Conservation (phyloP, 2,797 vertebrate species). For the Myiothlypis coronata region DNA sequence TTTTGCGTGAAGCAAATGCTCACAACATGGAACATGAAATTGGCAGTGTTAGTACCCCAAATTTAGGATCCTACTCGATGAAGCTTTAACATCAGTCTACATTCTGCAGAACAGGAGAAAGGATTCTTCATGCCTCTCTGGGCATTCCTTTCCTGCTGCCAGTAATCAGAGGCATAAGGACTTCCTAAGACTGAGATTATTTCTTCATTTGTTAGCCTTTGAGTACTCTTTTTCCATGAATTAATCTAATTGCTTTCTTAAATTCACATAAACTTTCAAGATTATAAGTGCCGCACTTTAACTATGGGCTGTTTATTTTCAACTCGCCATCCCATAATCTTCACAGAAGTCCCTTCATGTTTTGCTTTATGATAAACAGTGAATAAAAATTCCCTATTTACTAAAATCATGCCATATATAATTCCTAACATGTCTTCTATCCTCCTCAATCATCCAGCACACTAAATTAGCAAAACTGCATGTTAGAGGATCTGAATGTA, state of each 20-base stretch:
- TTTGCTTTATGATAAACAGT: not conserved
- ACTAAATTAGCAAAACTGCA: not conserved
- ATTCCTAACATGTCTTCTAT: not conserved
- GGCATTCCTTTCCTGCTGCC: not conserved
- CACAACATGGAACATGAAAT: not conserved
- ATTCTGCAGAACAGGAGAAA: not conserved
- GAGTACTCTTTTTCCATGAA: slow-evolving; percentile 11
- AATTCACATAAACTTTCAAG: not conserved
- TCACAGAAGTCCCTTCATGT: not conserved
- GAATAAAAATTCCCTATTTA: not conserved
- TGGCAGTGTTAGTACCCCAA: not conserved
- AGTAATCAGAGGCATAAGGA: not conserved
- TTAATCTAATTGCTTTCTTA: slow-evolving; percentile 21
- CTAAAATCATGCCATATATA: not conserved
- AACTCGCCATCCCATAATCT: not conserved
- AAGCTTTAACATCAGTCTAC: not conserved
- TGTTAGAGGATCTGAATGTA: not conserved
- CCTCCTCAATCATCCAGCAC: not conserved
- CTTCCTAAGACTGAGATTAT: not conserved
- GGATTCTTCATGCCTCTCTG: not conserved
- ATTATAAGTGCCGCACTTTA: not conserved
- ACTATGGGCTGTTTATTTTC: not conserved
- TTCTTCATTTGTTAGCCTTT: slow-evolving; percentile 12
- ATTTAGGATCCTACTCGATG: not conserved
- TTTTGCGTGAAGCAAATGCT: not conserved